A percentile compares a stretch with the other conserved stretches of the same genome.
These are phyloP conservation scores for Heterocephalus glaber DNA, from an alignment of 2,113 vertebrate species.

Conservation along the genomic window DNA sequence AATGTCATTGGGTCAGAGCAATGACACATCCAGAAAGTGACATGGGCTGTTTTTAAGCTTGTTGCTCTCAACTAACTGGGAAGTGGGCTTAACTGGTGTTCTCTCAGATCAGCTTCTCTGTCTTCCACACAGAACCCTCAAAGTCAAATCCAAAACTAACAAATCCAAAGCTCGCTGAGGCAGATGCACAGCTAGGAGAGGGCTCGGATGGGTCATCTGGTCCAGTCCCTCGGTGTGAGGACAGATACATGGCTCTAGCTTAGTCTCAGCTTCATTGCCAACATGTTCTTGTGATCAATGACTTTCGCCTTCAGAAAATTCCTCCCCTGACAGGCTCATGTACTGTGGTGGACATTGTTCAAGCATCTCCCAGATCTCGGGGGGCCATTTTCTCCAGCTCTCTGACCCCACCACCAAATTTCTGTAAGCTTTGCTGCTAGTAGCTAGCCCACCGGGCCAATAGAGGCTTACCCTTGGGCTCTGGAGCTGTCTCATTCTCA, in stretches of 20 bases:
- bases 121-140: background rate
- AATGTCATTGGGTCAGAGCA: background rate
- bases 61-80: background rate
- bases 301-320: background rate
- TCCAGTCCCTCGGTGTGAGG: background rate
- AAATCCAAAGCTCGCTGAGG: background rate
- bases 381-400: background rate
- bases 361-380: background rate
- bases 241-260: rapidly evolving
- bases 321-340: background rate
- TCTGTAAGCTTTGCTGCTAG: background rate
- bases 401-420: background rate
- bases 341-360: background rate
- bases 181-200: background rate
- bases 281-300: background rate
- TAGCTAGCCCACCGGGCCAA: rapidly evolving
- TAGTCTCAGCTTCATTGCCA: background rate
- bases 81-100: background rate
- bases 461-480: background rate
- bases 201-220: background rate
- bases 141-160: background rate
- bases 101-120: background rate
- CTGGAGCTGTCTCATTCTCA: background rate
- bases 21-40: conserved; percentile 18
- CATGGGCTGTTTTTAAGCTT: background rate